Evolutionary conservation across 2,113 vertebrate genomes (phyloP).

Genomic region (Drymodes brunneopygia): DNA sequence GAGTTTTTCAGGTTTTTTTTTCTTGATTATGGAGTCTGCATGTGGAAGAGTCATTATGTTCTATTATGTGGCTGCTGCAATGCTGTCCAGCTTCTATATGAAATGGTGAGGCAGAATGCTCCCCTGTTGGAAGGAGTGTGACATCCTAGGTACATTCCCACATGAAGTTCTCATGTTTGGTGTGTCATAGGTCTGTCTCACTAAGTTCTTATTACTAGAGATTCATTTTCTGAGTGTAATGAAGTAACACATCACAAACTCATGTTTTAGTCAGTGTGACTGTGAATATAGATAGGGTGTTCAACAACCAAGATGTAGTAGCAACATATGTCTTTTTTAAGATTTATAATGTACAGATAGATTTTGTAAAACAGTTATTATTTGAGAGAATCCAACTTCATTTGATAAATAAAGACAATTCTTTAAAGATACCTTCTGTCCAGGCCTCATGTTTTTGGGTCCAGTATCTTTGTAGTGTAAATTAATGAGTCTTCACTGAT

Average conservation of each 20-base stretch:
- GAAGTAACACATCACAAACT: conserved; percentile 56
- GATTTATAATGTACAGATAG: background rate
- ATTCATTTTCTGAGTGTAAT: conserved; percentile 21
- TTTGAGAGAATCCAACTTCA: background rate
- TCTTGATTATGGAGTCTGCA: background rate
- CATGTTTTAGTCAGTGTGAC: conserved; percentile 63
- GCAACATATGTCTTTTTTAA: conserved; percentile 2
- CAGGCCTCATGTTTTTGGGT: background rate
- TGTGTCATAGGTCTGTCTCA: conserved; percentile 24
- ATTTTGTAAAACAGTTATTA: background rate
- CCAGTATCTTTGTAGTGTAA: background rate
- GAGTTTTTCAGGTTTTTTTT: background rate
- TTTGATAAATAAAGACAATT: conserved; percentile 6
- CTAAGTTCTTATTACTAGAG: conserved; percentile 6
- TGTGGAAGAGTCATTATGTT: background rate
- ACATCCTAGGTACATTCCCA: background rate
- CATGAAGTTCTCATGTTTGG: background rate
- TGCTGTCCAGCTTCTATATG: background rate
- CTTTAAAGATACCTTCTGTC: background rate
- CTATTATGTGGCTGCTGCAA: background rate
- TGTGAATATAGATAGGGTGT: conserved; percentile 18
- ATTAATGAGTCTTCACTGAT: background rate
- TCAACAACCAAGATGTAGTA: conserved; percentile 28
- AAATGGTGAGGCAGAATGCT: background rate
- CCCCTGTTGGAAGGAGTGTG: background rate